phyloP scores from a whole-genome alignment of 2,797 vertebrate species.

The Jordanella pulchra region DNA sequence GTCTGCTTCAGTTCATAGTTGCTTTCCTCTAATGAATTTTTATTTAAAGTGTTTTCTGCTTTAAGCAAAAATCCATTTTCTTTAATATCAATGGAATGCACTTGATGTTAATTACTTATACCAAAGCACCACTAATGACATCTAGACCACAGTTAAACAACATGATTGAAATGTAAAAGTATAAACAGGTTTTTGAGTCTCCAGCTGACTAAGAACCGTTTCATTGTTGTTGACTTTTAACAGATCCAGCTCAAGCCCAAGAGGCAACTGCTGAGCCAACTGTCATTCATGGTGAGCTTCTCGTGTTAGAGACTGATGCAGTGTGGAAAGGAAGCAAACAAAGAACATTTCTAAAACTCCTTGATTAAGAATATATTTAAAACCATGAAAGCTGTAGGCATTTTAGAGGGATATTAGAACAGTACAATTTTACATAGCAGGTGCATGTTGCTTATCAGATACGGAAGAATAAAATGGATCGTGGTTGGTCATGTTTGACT shows the following conservation, averaged over 20 bases:
- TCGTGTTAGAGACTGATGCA: neutral
- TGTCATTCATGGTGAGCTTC: constrained; percentile 27
- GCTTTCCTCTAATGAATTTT: neutral
- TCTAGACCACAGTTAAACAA: neutral
- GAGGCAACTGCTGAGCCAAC: neutral
- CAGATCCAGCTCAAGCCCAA: constrained; percentile 27
- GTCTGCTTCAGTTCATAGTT: neutral
- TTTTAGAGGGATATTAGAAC: neutral
- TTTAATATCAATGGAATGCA: neutral
- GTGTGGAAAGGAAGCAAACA: neutral
- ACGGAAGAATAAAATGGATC: neutral
- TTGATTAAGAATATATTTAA: neutral
- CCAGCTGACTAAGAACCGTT: neutral
- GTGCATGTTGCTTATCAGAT: neutral
- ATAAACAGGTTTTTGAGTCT: neutral
- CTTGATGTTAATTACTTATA: neutral
- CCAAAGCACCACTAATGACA: neutral
- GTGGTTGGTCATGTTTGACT: neutral
- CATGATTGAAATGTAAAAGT: no score
- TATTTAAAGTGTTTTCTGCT: neutral
- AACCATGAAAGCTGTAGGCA: neutral
- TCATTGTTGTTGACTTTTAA: constrained; percentile 8
- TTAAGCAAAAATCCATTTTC: neutral
- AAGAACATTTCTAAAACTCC: neutral
- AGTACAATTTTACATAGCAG: neutral